phyloP scores from a whole-genome alignment of 1,140 invertebrate genomes.

The Bombus affinis region DNA sequence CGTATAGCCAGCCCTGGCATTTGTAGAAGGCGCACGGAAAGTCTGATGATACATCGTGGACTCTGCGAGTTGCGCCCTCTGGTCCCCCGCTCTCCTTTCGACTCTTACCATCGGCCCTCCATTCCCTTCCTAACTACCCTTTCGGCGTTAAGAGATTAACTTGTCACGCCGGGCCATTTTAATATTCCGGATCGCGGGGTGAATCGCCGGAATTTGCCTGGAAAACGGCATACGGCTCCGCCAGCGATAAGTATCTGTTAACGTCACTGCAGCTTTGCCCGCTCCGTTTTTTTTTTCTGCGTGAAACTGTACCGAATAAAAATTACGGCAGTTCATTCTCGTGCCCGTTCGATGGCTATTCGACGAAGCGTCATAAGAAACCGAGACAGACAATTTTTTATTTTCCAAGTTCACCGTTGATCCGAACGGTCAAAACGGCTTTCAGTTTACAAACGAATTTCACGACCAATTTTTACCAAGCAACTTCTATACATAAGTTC shows the following conservation, averaged over 20 bases:
- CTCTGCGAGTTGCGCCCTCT: conserved; percentile 49
- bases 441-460: neutral
- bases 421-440: conserved; percentile 35
- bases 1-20: conserved; percentile 58
- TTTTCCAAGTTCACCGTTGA: conserved; percentile 18
- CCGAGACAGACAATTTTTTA: conserved; percentile 33
- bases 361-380: conserved; percentile 38
- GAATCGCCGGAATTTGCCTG: conserved; percentile 62
- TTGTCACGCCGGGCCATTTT: conserved; percentile 71
- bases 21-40: conserved; percentile 51
- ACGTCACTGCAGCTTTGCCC: conserved; percentile 42
- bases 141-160: conserved; percentile 75
- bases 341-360: conserved; percentile 19
- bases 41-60: conserved; percentile 69
- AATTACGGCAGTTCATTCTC: conserved; percentile 37
- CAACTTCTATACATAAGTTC: too few relatives aligned
- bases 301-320: conserved; percentile 1
- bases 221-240: conserved; percentile 57
- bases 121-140: conserved; percentile 61
- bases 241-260: conserved; percentile 65
- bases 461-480: neutral
- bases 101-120: conserved; percentile 48
- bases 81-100: conserved; percentile 49
- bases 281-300: neutral
- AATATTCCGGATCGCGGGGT: conserved; percentile 65